Evolutionary conservation across 1,140 invertebrate genomes (phyloP).

Genomic region (Trichonephila clavipes): DNA sequence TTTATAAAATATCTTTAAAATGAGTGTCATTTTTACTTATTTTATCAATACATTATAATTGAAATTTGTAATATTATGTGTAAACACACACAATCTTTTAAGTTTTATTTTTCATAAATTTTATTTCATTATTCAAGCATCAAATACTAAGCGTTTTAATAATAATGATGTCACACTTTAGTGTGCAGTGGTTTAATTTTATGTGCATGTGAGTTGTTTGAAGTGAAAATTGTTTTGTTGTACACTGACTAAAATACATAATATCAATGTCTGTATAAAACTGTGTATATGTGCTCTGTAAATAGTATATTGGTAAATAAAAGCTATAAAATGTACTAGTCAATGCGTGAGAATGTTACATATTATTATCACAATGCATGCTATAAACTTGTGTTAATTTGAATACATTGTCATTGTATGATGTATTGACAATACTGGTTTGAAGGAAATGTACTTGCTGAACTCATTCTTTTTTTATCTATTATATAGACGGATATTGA

Average conservation of each 20-base stretch:
- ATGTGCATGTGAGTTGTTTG: not conserved
- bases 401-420: not conserved
- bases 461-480: too few relatives aligned
- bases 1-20: too few relatives aligned
- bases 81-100: too few relatives aligned
- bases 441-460: too few relatives aligned
- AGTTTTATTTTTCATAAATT: not conserved
- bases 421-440: not conserved
- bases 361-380: not conserved
- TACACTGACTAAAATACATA: not conserved
- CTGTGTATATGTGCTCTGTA: constrained; percentile 22
- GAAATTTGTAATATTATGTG: too few relatives aligned
- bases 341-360: not conserved
- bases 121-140: not conserved
- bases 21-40: too few relatives aligned
- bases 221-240: not conserved
- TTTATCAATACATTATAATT: too few relatives aligned
- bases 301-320: constrained; percentile 25
- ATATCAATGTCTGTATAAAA: constrained; percentile 39
- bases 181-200: not conserved
- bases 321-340: not conserved
- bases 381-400: not conserved
- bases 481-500: too few relatives aligned
- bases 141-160: not conserved
- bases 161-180: not conserved